Percentiles rank a stretch among this genome's conserved stretches.
These are phyloP conservation scores for Urophycis tenuis DNA, from an alignment of 2,797 vertebrate genomes.

Conservation along the genomic window DNA sequence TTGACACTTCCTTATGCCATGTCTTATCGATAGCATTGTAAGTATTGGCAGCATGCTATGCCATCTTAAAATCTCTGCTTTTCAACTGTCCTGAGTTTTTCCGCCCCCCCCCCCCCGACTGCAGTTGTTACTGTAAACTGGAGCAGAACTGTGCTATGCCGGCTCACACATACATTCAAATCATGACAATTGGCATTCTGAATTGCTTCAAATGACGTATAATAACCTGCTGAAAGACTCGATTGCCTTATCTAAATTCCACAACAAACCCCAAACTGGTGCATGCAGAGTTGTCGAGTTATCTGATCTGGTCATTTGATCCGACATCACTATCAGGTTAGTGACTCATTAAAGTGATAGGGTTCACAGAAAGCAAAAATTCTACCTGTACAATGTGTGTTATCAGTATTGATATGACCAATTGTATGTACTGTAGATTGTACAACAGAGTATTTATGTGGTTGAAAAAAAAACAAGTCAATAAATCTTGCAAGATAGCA, in stretches of 20 bases:
- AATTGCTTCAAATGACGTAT: neutral
- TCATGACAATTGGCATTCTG: neutral
- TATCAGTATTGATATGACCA: conserved; percentile 55
- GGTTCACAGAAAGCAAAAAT: conserved; percentile 47
- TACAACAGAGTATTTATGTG: conserved; percentile 49
- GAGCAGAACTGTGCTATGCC: neutral
- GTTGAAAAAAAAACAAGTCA: conserved; percentile 52
- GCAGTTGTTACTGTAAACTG: neutral
- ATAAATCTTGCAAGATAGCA: conserved; percentile 18
- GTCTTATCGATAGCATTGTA: conserved; percentile 33
- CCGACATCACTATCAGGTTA: conserved; percentile 37
- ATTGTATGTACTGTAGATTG: conserved; percentile 52
- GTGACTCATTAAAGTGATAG: conserved; percentile 12
- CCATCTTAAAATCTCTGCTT: conserved; percentile 1
- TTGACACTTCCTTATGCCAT: conserved; percentile 41
- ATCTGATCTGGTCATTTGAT: conserved; percentile 18
- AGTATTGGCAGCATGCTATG: conserved; percentile 12
- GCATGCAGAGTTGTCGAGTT: neutral
- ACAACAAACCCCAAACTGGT: neutral
- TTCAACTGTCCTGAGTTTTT: neutral
- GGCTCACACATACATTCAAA: neutral
- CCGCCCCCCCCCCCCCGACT: no score
- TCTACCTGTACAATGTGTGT: conserved; percentile 37
- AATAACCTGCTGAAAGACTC: no score
- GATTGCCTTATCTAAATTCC: neutral